Percentiles rank a stretch among this genome's conserved stretches.
Evolutionary conservation across 2,797 vertebrate species (phyloP).

Genomic region (Liasis olivaceus): DNA sequence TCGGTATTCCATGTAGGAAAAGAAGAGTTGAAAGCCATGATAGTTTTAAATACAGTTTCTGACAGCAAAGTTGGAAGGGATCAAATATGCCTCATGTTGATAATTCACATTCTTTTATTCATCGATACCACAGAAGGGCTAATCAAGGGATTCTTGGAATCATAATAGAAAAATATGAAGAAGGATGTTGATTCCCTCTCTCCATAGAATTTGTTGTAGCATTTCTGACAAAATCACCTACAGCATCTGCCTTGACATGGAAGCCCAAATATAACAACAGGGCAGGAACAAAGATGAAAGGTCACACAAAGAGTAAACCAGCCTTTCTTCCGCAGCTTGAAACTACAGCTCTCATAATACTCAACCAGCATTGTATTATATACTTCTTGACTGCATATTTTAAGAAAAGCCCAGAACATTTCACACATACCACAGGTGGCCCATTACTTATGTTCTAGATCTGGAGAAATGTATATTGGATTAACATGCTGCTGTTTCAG

Average conservation of each 20-base stretch:
- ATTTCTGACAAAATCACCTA: not conserved
- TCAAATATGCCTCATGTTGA: not conserved
- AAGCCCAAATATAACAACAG: not conserved
- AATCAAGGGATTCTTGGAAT: slow-evolving; percentile 18
- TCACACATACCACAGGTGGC: not conserved
- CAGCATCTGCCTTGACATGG: not conserved
- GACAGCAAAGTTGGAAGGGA: not conserved
- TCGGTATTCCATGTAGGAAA: not conserved
- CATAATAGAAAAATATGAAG: not conserved
- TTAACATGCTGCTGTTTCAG: no score
- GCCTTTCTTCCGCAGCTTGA: not conserved
- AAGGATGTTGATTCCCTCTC: not conserved
- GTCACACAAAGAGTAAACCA: not conserved
- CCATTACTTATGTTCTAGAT: no score
- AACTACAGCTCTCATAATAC: not conserved
- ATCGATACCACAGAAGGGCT: not conserved
- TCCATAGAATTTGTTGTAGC: not conserved
- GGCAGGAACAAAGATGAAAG: not conserved
- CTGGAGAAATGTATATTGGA: no score
- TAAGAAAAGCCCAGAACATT: not conserved
- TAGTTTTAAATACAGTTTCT: not conserved
- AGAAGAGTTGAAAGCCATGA: slow-evolving; percentile 6
- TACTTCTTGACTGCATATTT: not conserved
- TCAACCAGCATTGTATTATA: not conserved
- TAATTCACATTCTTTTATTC: not conserved